Evolutionary conservation across 2,797 vertebrate genomes (phyloP), one percentile per base, ranked within the genome.

Genomic region (Lutjanus campechanus): DNA sequence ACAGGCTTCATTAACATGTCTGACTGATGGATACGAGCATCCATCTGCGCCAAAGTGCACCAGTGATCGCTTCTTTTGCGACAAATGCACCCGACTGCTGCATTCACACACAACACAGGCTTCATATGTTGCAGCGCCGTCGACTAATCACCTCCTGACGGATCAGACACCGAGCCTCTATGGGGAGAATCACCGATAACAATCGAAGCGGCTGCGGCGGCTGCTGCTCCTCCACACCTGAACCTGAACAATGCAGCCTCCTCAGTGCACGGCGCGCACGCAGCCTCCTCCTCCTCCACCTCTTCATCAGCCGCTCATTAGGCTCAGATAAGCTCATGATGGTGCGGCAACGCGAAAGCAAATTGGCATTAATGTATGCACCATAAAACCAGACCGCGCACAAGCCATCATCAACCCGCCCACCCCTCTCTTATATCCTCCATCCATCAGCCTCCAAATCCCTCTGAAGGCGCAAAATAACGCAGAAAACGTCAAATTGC

Each of bases 321-420:
- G 15, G 69, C 80, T 61, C 17, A 59, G 77, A 86, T 62, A 46
- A 25, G 68, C 81, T 83, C 82, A 50, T 54, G 62, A 80, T 67
- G 81, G 66, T 40, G 77, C 85, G 66, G 66, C 61, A 74, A 66
- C 17, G 80, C 62, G 63, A 76, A 81, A 49, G 56, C 83, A 90
- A 89, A 90, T 84, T 84, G 80, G 73, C 72, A 81, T 89, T 78
- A 78, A 76, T 36, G 43, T n/a, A 76, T 25, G 86, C 87, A 64
- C 70, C 90, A 73, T 86, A 82, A 87, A 89, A 64, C 69, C 63
- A 73, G 47, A 66, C 49, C 22, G 74, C 59, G 76, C 81, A 43
- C 62, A 49, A 43, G 76, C 54, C 36, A 29, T 19, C 75, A 59
- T 8, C 50, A 13, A 19, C 66, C 73, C 79, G 6, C 73, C 69